Evolutionary conservation across 2,888 invertebrate species (phyloP).

Genomic region (Anaspis maculata): DNA sequence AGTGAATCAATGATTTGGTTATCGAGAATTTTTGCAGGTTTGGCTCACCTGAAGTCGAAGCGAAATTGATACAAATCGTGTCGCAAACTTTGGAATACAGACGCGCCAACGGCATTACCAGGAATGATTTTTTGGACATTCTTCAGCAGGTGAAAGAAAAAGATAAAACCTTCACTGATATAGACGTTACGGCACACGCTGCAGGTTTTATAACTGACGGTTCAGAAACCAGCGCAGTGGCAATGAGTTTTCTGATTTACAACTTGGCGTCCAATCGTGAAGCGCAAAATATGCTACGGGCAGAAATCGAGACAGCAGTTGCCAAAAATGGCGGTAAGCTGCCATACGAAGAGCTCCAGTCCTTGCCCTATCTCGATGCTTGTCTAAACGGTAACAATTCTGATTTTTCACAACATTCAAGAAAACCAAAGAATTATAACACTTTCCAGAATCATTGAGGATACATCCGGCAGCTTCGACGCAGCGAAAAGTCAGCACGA

Average conservation of each 20-base stretch:
- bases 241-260: slow-evolving; percentile 36
- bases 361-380: slow-evolving; percentile 43
- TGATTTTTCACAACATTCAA: not conserved
- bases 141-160: slow-evolving; percentile 26
- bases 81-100: slow-evolving; percentile 34
- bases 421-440: not conserved
- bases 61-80: slow-evolving; percentile 12
- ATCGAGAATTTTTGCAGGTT: too few species aligned
- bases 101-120: slow-evolving; percentile 32
- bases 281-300: slow-evolving; percentile 38
- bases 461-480: slow-evolving; percentile 23
- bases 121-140: slow-evolving; percentile 39
- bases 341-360: slow-evolving; percentile 38
- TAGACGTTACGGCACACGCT: slow-evolving; percentile 47
- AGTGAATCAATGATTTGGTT: too few species aligned
- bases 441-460: slow-evolving; percentile 17
- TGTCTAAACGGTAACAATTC: slow-evolving; percentile 30
- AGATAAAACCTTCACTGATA: slow-evolving; percentile 29
- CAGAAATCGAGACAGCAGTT: slow-evolving; percentile 34
- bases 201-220: slow-evolving; percentile 48
- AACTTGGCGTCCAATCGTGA: slow-evolving; percentile 37
- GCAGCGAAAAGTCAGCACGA: slow-evolving; percentile 18
- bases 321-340: slow-evolving; percentile 30
- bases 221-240: slow-evolving; percentile 43
- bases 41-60: not conserved